Base-by-base conservation (phyloP, 2,888 invertebrate genomes). In the Eumacrocentrus americanus region DNA sequence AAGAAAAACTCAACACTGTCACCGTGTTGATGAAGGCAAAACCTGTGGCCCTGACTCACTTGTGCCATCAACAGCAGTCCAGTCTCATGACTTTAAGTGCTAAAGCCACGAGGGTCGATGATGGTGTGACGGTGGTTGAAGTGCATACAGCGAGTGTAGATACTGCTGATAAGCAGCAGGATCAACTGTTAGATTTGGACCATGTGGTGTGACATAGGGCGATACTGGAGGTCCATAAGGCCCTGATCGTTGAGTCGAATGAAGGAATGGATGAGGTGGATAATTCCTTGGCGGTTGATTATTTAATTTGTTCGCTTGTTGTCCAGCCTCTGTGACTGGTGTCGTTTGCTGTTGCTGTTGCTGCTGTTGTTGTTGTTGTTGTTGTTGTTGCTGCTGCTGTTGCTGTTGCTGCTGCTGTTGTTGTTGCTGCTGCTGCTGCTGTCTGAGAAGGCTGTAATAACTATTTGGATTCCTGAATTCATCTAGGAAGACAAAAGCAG, bases 41-140 rank as follows among this genome's bases (percentile, higher is more conserved):
- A 1, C 2, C 6, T 22, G 23, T 16, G 1, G 14, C 12, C 7
- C 2, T 29, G 11, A n/a, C 14, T 58, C 29, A 46, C 29, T 34
- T 52, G 40, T 54, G 14, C 25, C 37, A 29, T 34, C 35, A 59
- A 58, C 22, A 16, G 53, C 47, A 37, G 14, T 59, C 58, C 53
- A 56, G 57, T 63, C 59, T 61, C 62, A 63, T 64, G 67, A 67
- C 64, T 66, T 68, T 60, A 67, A 58, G 64, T 72, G 77, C 80
- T 80, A 80, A 63, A 80, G 78, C 80, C 80, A 80, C 62, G 80
- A 73, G 38, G 79, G 77, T 72, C 80, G 72, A 65, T 78, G 79
- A 69, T 75, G 76, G 69, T 79, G 80, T 2, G 76, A 73, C n/a
- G 78, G 76, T 55, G 78, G 76, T 62, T 75, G 79, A 50, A 80